Evolutionary conservation across 2,113 vertebrate genomes (phyloP), one percentile per base, ranked within the genome.

Genomic region (Nerophis ophidion): DNA sequence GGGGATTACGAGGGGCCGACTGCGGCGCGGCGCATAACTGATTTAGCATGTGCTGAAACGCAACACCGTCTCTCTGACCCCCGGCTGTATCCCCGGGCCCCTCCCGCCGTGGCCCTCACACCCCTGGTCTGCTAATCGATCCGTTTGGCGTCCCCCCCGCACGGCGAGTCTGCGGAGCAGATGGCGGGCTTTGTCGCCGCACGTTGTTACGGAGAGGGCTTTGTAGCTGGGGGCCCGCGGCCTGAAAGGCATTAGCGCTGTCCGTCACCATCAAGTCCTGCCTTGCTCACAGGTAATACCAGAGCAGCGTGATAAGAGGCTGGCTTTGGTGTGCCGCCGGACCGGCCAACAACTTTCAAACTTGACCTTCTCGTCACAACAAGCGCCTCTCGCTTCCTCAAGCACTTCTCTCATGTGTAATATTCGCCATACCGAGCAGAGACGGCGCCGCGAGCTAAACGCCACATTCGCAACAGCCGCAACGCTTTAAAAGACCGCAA

Each of bases 11-110:
- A 63, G 64, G 71, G 13, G 78, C 75, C 77, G 83, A 78, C 77
- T 79, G 79, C 62, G 63, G 73, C 75, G 15, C 74, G 67, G 82
- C 79, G 83, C 77, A 77, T 89, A 90, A 90, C 87, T 88, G 86
- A 90, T 90, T 89, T 90, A 89, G 86, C 87, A 90, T 90, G 87
- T 86, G 86, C 80, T 87, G 89, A 86, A 91, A 91, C 81, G 63
- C 62, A 70, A 91, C 85, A 89, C 89, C 86, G 13, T 84, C 83
- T 84, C 81, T 88, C 84, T 89, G 88, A 90, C 89, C 88, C 49
- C 82, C 48, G 71, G 77, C 79, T 76, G 83, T 88, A 81, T 83
- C 69, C 65, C 76, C 75, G 57, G 19, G 45, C 85, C 76, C 86
- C 84, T 26, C 26, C 26, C 50, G 75, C 81, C 82, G 81, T 63